Percentiles rank a stretch among this genome's conserved stretches.
Conservation (phyloP, 1,140 invertebrate genomes). For the Idris sp. region DNA sequence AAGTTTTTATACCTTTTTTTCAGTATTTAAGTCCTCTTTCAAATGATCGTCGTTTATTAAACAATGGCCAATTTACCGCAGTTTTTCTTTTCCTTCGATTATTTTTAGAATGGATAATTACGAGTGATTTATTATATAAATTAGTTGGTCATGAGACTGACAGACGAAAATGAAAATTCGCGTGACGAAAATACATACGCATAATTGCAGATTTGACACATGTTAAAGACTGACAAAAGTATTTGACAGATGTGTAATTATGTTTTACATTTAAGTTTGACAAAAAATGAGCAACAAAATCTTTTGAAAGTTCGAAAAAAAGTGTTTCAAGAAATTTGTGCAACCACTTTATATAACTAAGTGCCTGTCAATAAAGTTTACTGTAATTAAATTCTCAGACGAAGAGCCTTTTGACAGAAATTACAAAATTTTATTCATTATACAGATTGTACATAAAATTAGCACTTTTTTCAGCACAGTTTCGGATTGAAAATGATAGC, state of each 20-base stretch:
- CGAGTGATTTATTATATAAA: slow-evolving; percentile 1
- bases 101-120: slow-evolving; percentile 3
- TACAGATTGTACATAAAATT: too few species aligned
- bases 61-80: slow-evolving; percentile 3
- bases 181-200: not conserved
- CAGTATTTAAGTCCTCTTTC: slow-evolving; percentile 21
- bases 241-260: not conserved
- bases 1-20: not conserved
- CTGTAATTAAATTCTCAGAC: too few species aligned
- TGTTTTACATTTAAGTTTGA: not conserved
- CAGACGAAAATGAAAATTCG: not conserved
- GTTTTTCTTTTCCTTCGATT: too few species aligned
- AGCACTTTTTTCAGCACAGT: too few species aligned
- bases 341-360: too few species aligned
- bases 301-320: too few species aligned
- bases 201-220: slow-evolving; percentile 11
- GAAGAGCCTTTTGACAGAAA: too few species aligned
- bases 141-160: not conserved
- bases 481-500: too few species aligned
- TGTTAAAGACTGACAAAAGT: not conserved
- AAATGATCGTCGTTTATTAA: slow-evolving; percentile 17
- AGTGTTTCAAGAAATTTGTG: too few species aligned
- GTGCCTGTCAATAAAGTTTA: too few species aligned
- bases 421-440: too few species aligned
- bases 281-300: too few species aligned